These are phyloP conservation scores for Lophius americanus DNA, from an alignment of 2,797 vertebrate genomes.

Conservation along the genomic window DNA sequence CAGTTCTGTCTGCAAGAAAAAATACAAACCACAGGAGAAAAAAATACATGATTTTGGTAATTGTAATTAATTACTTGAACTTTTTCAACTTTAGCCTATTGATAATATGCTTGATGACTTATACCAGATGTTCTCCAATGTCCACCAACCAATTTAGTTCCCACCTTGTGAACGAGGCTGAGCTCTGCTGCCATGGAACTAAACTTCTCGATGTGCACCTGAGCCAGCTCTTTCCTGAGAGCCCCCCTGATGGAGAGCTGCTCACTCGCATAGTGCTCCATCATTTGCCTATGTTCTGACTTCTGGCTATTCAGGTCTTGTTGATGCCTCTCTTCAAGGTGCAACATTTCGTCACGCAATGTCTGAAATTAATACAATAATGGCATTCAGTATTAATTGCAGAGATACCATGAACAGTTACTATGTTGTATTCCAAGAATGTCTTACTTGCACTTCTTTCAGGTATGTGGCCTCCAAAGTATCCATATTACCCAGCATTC, in stretches of 20 bases:
- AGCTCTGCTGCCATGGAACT: slow-evolving; percentile 82
- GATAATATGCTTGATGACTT: neutral
- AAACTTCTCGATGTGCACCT: slow-evolving; percentile 82
- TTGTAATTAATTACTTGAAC: neutral
- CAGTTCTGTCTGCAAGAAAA: slow-evolving; percentile 68
- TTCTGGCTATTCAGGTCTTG: slow-evolving; percentile 64
- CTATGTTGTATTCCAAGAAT: neutral
- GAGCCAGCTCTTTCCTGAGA: slow-evolving; percentile 77
- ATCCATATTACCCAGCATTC: slow-evolving; percentile 88
- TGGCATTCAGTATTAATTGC: neutral
- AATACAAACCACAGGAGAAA: neutral
- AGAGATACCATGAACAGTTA: neutral
- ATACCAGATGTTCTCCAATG: neutral
- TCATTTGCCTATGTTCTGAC: slow-evolving; percentile 58
- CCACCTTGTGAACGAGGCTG: slow-evolving; percentile 84
- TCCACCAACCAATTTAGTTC: neutral
- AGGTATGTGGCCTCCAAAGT: slow-evolving; percentile 88
- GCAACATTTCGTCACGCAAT: slow-evolving; percentile 81
- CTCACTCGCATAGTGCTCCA: slow-evolving; percentile 74
- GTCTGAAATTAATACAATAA: slow-evolving; percentile 49
- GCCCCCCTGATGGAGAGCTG: slow-evolving; percentile 75
- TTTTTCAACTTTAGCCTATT: neutral
- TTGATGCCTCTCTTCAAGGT: slow-evolving; percentile 58
- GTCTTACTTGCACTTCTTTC: slow-evolving; percentile 85
- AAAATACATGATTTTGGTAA: too few relatives aligned